Conservation (phyloP, 1,140 invertebrate species). For the Ceratosolen solmsi region DNA sequence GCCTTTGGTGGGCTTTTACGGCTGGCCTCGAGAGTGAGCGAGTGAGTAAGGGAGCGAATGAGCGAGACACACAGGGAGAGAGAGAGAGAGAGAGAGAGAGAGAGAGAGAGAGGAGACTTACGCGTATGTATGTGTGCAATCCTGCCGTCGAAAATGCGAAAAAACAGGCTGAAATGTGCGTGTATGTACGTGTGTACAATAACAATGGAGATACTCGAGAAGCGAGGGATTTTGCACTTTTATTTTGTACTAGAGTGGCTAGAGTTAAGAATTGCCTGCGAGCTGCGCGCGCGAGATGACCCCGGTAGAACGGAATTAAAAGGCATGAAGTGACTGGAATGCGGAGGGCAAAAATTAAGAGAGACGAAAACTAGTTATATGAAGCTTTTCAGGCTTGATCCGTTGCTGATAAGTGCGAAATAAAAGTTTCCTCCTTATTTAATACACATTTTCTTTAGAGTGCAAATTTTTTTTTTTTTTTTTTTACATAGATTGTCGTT, state of each 20-base stretch:
- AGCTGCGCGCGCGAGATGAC: background rate
- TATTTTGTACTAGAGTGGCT: background rate
- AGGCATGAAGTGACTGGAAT: background rate
- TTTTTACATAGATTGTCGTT: no score
- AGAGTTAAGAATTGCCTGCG: no score
- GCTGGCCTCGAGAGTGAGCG: conserved; percentile 1
- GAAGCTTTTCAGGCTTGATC: background rate
- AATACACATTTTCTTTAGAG: no score
- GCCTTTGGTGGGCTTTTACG: conserved; percentile 46
- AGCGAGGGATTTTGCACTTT: conserved; percentile 14
- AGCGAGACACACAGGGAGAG: background rate
- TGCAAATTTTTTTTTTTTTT: no score
- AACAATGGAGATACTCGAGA: background rate
- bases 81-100: background rate
- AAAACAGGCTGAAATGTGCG: background rate
- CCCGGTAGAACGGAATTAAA: background rate
- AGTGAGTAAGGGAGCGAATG: background rate
- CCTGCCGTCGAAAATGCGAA: background rate
- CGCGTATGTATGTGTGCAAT: background rate
- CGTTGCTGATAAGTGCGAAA: no score
- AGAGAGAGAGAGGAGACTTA: background rate
- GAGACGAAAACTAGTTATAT: background rate
- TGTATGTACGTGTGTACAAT: background rate
- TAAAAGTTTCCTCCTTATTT: no score
- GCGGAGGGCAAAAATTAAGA: background rate